These are phyloP conservation scores for Papilio dardanus DNA, from an alignment of 1,140 invertebrate species.

Conservation along the genomic window DNA sequence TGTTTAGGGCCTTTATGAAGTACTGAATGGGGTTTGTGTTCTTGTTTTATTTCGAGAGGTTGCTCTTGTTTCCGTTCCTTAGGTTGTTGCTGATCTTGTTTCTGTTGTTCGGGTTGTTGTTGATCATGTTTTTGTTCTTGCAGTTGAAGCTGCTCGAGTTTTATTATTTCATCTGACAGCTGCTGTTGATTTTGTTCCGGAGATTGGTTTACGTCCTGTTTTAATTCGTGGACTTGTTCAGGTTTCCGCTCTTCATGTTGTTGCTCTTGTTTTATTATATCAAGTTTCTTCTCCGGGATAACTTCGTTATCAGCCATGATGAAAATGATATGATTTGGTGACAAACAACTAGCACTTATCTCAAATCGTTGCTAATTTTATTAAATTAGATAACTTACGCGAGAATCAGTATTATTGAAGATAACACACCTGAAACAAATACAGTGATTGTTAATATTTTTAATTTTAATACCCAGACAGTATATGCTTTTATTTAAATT, in stretches of 20 bases:
- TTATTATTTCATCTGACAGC: neutral
- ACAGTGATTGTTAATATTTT: neutral
- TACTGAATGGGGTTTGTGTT: slow-evolving; percentile 67
- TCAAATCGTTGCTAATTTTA: neutral
- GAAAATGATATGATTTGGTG: slow-evolving; percentile 61
- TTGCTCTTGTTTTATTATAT: slow-evolving; percentile 65
- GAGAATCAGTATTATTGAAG: neutral
- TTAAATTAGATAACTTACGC: neutral
- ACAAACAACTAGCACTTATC: neutral
- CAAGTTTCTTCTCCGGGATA: slow-evolving; percentile 78
- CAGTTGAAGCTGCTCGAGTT: neutral
- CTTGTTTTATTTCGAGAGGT: slow-evolving; percentile 45
- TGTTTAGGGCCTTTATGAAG: slow-evolving; percentile 75
- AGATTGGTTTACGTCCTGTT: neutral
- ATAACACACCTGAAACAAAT: neutral
- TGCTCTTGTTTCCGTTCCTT: neutral
- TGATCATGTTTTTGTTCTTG: neutral
- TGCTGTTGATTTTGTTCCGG: neutral
- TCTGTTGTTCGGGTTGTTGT: neutral
- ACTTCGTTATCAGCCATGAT: slow-evolving; percentile 83
- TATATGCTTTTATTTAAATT: no score
- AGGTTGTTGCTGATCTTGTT: slow-evolving; percentile 34
- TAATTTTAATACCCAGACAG: no score
- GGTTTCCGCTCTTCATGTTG: slow-evolving; percentile 40
- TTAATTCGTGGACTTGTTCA: neutral